Conservation (phyloP, 1,140 invertebrate species). For the Calliopsis andreniformis region DNA sequence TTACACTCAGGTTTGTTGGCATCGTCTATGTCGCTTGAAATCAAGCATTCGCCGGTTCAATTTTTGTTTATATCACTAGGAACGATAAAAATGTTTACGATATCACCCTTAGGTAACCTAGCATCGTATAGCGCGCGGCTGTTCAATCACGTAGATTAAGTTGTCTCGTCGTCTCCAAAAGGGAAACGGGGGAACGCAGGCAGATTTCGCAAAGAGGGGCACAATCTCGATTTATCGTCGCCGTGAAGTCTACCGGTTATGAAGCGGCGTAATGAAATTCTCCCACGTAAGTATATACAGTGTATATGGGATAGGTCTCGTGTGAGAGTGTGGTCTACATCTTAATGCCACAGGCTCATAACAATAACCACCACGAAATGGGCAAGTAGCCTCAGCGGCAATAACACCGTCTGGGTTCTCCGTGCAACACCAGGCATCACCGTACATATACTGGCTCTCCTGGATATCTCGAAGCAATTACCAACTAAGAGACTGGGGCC, state of each 20-base stretch:
- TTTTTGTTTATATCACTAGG: too few species aligned
- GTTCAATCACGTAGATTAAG: constrained; percentile 68
- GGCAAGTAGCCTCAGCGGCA: constrained; percentile 74
- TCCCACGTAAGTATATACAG: constrained; percentile 54
- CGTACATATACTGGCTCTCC: constrained; percentile 53
- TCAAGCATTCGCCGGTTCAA: too few species aligned
- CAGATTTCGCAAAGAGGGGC: constrained; percentile 63
- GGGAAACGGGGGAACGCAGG: constrained; percentile 6
- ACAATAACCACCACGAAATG: constrained; percentile 78
- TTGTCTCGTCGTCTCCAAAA: constrained; percentile 55
- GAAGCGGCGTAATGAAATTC: constrained; percentile 78
- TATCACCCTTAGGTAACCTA: not conserved
- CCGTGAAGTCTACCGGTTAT: constrained; percentile 71
- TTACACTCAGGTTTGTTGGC: too few species aligned
- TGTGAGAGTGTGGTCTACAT: constrained; percentile 75
- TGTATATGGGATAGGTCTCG: constrained; percentile 52
- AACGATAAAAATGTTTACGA: constrained; percentile 15
- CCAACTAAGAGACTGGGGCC: constrained; percentile 77
- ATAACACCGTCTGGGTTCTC: constrained; percentile 74
- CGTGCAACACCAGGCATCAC: constrained; percentile 63
- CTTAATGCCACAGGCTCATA: constrained; percentile 80
- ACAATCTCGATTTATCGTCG: constrained; percentile 75
- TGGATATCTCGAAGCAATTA: constrained; percentile 80
- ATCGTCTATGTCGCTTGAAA: too few species aligned
- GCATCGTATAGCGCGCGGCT: constrained; percentile 33